Percentiles rank a stretch among this genome's conserved stretches.
phyloP scores from a whole-genome alignment of 1,140 invertebrate species.

The Choristoneura fumiferana region DNA sequence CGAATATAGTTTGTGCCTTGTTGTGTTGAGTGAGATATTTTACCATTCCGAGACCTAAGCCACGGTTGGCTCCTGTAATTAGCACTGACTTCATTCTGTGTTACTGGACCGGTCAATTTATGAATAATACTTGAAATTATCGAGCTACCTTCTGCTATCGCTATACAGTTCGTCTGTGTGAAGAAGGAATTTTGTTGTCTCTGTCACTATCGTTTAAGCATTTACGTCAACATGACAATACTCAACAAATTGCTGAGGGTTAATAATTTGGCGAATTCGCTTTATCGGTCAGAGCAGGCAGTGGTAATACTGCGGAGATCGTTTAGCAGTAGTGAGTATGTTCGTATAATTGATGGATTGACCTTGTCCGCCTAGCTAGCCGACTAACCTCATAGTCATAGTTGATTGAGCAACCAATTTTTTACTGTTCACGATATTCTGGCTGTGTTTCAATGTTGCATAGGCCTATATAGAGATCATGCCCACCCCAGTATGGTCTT shows the following conservation, averaged over 20 bases:
- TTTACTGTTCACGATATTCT: not conserved
- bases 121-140: slow-evolving; percentile 39
- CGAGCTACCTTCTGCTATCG: slow-evolving; percentile 36
- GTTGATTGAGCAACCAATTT: not conserved
- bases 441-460: not conserved
- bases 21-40: slow-evolving; percentile 78
- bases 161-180: slow-evolving; percentile 21
- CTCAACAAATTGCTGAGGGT: slow-evolving; percentile 60
- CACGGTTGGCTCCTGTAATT: slow-evolving; percentile 93
- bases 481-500: too few species aligned
- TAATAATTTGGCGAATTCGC: slow-evolving; percentile 49
- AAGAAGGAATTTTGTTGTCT: slow-evolving; percentile 35
- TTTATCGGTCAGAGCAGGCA: slow-evolving; percentile 40
- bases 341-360: not conserved
- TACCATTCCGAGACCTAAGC: slow-evolving; percentile 91
- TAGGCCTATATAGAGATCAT: too few species aligned
- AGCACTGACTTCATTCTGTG: slow-evolving; percentile 86
- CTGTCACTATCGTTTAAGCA: slow-evolving; percentile 44
- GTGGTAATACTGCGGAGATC: slow-evolving; percentile 45
- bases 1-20: slow-evolving; percentile 59
- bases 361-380: not conserved
- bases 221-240: slow-evolving; percentile 71
- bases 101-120: slow-evolving; percentile 20
- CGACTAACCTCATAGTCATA: slow-evolving; percentile 13
- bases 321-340: slow-evolving; percentile 54